phyloP scores from a whole-genome alignment of 30 jellyfish, hydroid and myxozoan genomes.

The Pelagia noctiluca region DNA sequence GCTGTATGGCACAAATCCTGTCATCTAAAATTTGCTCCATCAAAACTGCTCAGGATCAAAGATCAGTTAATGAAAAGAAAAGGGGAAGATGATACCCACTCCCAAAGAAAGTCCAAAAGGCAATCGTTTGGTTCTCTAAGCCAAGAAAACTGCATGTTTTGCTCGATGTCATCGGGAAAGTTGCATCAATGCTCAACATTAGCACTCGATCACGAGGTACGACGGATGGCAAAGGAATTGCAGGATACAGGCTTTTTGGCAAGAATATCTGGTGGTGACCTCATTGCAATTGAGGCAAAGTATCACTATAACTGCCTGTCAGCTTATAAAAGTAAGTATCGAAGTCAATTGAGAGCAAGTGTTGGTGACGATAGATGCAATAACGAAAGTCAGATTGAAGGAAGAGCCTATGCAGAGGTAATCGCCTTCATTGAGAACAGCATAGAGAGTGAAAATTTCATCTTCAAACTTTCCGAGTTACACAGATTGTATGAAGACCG shows the following conservation, averaged over 20 bases:
- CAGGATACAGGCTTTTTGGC: background rate
- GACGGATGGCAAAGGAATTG: background rate
- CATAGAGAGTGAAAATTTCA: background rate
- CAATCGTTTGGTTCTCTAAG: background rate
- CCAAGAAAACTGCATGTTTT: background rate
- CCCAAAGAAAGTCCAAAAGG: background rate
- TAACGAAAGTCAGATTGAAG: background rate
- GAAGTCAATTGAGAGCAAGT: background rate
- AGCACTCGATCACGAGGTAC: background rate
- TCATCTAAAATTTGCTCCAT: no score
- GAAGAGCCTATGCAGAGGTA: background rate
- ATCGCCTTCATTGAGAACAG: background rate
- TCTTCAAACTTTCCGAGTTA: background rate
- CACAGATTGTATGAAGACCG: background rate
- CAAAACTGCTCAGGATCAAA: no score
- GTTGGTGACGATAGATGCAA: background rate
- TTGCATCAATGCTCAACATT: background rate
- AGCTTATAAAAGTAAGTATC: no score
- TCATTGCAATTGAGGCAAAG: constrained; percentile 10
- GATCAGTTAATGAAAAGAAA: no score
- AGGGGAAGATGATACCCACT: background rate
- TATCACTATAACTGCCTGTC: background rate
- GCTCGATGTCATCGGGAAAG: background rate
- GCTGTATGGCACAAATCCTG: background rate
- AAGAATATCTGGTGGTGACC: background rate